Evolutionary conservation across 35 echinoderm and acorn worm genomes (phyloP).

Genomic region (Anneissia japonica): DNA sequence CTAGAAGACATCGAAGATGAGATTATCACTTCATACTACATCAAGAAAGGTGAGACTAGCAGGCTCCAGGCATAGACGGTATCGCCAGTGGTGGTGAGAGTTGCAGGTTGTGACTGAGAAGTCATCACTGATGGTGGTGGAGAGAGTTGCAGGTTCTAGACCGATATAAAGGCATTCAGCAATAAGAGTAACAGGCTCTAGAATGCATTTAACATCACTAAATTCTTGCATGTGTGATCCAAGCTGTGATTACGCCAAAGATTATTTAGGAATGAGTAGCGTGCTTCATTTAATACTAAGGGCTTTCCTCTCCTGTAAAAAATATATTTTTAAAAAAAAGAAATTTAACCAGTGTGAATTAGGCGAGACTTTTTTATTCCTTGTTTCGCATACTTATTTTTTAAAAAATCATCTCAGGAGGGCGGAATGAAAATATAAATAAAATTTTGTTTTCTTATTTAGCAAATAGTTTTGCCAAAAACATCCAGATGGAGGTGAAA

Average conservation of each 20-base stretch:
- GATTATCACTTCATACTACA: too few relatives aligned
- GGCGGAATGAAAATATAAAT: background rate
- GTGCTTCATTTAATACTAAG: conserved; percentile 52
- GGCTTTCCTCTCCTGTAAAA: conserved; percentile 85
- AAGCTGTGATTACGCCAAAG: conserved; percentile 66
- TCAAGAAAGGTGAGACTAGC: too few relatives aligned
- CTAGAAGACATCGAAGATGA: too few relatives aligned
- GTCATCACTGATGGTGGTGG: too few relatives aligned
- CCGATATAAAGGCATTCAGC: too few relatives aligned
- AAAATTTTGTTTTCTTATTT: background rate
- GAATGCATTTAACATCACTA: too few relatives aligned
- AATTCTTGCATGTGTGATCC: conserved; percentile 73
- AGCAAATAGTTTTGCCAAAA: background rate
- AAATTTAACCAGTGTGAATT: background rate
- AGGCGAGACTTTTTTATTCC: background rate
- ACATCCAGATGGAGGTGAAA: background rate
- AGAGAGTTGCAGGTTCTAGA: too few relatives aligned
- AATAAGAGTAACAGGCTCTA: too few relatives aligned
- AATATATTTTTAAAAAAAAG: conserved; percentile 14
- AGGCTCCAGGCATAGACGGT: too few relatives aligned
- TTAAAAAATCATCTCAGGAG: background rate
- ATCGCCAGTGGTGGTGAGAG: too few relatives aligned
- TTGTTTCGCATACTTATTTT: too few relatives aligned
- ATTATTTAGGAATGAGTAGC: conserved; percentile 56
- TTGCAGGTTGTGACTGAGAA: too few relatives aligned